Conservation (phyloP, 2,888 invertebrate species). For the Microctonus hyperodae region DNA sequence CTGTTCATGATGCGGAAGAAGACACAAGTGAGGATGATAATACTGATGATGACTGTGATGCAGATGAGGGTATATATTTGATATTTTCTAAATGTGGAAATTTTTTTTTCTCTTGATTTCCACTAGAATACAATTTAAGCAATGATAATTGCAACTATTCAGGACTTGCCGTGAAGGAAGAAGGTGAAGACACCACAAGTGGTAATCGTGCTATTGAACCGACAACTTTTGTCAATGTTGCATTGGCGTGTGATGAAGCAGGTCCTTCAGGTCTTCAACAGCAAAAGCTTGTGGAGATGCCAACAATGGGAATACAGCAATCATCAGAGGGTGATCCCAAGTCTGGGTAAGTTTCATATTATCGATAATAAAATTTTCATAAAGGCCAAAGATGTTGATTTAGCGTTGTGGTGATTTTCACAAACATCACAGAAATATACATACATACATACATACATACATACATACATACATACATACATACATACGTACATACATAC, state of each 20-base stretch:
- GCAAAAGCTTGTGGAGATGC: slow-evolving; percentile 57
- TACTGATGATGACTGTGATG: slow-evolving; percentile 59
- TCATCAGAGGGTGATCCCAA: slow-evolving; percentile 57
- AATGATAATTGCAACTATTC: slow-evolving; percentile 12
- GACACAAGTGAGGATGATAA: slow-evolving; percentile 59
- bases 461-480: too few relatives aligned
- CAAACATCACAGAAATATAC: slow-evolving; percentile 36
- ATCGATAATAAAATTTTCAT: slow-evolving; percentile 32
- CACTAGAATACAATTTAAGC: background rate
- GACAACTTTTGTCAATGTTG: slow-evolving; percentile 60
- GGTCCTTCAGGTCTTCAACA: slow-evolving; percentile 63
- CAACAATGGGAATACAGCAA: slow-evolving; percentile 56
- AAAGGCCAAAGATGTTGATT: slow-evolving; percentile 56
- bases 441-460: slow-evolving; percentile 19
- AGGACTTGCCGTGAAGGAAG: slow-evolving; percentile 61
- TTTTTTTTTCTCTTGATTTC: background rate
- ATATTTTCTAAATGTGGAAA: background rate
- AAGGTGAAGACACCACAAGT: slow-evolving; percentile 56
- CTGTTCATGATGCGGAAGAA: slow-evolving; percentile 53
- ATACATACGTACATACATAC: too few relatives aligned
- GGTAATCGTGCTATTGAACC: slow-evolving; percentile 55
- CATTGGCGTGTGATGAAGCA: slow-evolving; percentile 60
- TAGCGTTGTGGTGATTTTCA: slow-evolving; percentile 56
- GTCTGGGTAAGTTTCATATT: slow-evolving; percentile 61
- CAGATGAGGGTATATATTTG: slow-evolving; percentile 52